Percentiles rank a stretch among this genome's conserved stretches.
These are phyloP conservation scores for Alentia gelatinosa DNA, from an alignment of 2,888 invertebrate genomes.

Conservation along the genomic window DNA sequence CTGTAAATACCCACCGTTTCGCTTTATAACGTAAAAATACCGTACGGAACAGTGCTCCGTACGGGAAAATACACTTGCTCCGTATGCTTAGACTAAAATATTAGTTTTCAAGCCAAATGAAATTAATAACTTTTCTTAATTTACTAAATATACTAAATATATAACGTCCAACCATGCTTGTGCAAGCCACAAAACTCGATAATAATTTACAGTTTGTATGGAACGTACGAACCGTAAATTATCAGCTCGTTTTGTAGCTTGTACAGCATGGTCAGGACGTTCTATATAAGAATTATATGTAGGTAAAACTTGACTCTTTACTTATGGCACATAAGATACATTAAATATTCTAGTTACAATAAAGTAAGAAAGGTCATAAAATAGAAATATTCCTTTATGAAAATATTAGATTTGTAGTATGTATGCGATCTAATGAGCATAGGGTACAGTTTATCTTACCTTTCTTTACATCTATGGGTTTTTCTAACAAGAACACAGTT, in stretches of 20 bases:
- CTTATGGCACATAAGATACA: not conserved
- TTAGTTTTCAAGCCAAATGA: too few relatives aligned
- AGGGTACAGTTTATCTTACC: conserved; percentile 67
- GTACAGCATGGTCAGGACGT: not conserved
- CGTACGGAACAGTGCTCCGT: too few relatives aligned
- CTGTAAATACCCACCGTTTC: too few relatives aligned
- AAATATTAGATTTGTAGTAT: not conserved
- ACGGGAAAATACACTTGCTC: too few relatives aligned
- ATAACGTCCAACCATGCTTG: too few relatives aligned
- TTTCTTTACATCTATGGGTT: conserved; percentile 84
- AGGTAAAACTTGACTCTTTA: not conserved
- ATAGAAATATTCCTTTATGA: not conserved
- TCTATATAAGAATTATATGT: not conserved
- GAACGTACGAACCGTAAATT: too few relatives aligned
- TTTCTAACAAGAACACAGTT: conserved; percentile 86
- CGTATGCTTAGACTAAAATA: too few relatives aligned
- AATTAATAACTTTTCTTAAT: not conserved
- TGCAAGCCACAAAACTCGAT: too few relatives aligned
- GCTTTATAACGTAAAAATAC: not conserved
- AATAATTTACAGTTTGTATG: too few relatives aligned
- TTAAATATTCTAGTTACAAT: not conserved
- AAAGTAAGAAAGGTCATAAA: not conserved
- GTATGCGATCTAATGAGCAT: not conserved
- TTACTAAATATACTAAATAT: too few relatives aligned
- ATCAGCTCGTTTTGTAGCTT: too few relatives aligned